Evolutionary conservation across 2,888 invertebrate genomes (phyloP), one percentile per base, ranked within the genome.

Genomic region (Eulithis testata): DNA sequence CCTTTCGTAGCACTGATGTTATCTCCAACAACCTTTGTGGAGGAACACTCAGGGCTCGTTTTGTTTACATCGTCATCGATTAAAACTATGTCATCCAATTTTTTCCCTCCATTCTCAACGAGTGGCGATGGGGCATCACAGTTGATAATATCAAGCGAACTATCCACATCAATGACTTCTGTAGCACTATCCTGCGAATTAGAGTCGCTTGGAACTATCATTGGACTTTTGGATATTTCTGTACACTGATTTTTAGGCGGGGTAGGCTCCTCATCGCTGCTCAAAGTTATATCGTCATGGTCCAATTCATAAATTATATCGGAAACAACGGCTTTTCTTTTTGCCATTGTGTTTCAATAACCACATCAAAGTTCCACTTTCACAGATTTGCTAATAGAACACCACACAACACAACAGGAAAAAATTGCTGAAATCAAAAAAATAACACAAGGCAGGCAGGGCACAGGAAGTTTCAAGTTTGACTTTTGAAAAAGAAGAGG

Each of bases 301-400:
- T 93, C 91, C 73, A 94, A 85, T 85, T 94, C 93, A 80, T 89
- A 93, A 79, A 93, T 93, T 9, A 93, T 93, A 84, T 93, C 88
- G 66, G 89, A 89, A 37, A 93, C 88, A 51, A 78, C 87, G 43
- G 86, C 81, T 79, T 89, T 93, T 72, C 93, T 85, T 83, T 91
- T 93, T 14, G 93, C 83, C 93, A 93, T 93, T 69, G 36, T 55
- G 43, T 50, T 60, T 49, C 45, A 67, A 11, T 43, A 21, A 47
- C 52, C 31, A 53, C 45, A 64, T 61, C 37, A 49, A 60, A 47
- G 45, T 3, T n/a, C 40, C 11, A 40, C 44, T n/a, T 21, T 31
- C 4, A 31, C 6, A 36, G 6, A 52, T 59, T 43, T 27, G n/a
- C 3, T 44, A 14, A 2, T 37, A 21, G 8, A 31, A 47, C 47